Evolutionary conservation across 2,888 invertebrate genomes (phyloP).

Genomic region (Caenorhabditis sp.): DNA sequence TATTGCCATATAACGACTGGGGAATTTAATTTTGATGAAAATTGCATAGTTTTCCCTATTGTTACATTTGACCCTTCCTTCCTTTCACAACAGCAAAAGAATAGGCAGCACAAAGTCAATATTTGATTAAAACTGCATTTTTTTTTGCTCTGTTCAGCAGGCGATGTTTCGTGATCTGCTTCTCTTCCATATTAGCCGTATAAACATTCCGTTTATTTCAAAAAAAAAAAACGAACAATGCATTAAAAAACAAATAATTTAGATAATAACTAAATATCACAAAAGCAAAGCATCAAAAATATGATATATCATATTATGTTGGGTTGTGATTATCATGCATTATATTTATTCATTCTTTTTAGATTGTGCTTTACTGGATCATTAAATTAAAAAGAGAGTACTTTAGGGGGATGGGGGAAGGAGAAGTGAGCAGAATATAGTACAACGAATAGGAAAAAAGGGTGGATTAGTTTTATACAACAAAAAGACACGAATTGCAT

Average conservation of each 20-base stretch:
- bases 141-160: not conserved
- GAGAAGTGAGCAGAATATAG: not conserved
- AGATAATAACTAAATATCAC: conserved; percentile 19
- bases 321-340: not conserved
- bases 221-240: conserved; percentile 7
- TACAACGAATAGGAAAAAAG: not conserved
- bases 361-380: not conserved
- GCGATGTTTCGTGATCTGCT: conserved; percentile 31
- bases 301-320: not conserved
- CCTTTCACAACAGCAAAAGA: not conserved
- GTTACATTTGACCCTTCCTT: conserved; percentile 17
- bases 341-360: not conserved
- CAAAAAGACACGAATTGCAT: not conserved
- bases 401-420: not conserved
- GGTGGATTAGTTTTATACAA: not conserved
- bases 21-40: too few species aligned
- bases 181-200: conserved; percentile 15
- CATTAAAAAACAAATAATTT: not conserved
- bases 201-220: conserved; percentile 5
- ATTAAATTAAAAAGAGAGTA: too few species aligned
- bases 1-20: conserved; percentile 6
- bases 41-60: conserved; percentile 10
- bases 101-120: conserved; percentile 41
- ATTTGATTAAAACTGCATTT: conserved; percentile 37
- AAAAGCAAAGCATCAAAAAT: conserved; percentile 27